Base-by-base conservation (phyloP, 2,888 invertebrate species). In the Polylopha cassiicola region DNA sequence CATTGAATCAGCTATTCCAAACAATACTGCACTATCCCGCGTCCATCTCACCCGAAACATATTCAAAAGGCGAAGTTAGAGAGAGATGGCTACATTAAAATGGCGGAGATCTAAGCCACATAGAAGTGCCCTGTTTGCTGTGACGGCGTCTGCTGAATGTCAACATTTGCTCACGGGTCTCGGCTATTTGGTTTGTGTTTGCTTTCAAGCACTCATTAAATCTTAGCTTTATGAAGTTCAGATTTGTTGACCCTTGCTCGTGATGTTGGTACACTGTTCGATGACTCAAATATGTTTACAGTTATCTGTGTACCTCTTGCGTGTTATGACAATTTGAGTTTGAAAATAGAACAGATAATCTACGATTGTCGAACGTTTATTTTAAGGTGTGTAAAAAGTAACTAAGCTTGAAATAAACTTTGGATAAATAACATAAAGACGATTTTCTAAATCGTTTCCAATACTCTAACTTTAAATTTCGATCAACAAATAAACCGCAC, bases 91-190 rank as follows among this genome's bases (percentile, higher is more conserved):
- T 39, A 33, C 28, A 39, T 33, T 39, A 39, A 39, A 39, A 39
- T 31, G 32, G 21, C 32, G 10, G n/a, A n/a, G 18, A 4, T 4
- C 4, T 7, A 17, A 29, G 34, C 33, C 34, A 24, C 34, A 41
- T 24, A 27, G 27, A 24, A 43, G 33, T 37, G 37, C 18, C 24
- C 28, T 44, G 36, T 44, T 44, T 39, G 34, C 39, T 16, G 13
- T 41, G 28, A 43, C 39, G 33, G 21, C 47, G 48, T 44, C 33
- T 44, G 46, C 37, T 43, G 39, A 36, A 41, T 37, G 51, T 55
- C 55, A 55, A 55, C 50, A 51, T 55, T 55, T 53, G 46, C 47
- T 13, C 26, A 22, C 37, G 46, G 33, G 34, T 44, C 47, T 33
- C 26, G 44, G 42, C 47, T 23, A 36, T 20, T 31, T 32, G 16